These are phyloP conservation scores for Cataglyphis hispanica DNA, from an alignment of 1,140 invertebrate genomes.

Conservation along the genomic window DNA sequence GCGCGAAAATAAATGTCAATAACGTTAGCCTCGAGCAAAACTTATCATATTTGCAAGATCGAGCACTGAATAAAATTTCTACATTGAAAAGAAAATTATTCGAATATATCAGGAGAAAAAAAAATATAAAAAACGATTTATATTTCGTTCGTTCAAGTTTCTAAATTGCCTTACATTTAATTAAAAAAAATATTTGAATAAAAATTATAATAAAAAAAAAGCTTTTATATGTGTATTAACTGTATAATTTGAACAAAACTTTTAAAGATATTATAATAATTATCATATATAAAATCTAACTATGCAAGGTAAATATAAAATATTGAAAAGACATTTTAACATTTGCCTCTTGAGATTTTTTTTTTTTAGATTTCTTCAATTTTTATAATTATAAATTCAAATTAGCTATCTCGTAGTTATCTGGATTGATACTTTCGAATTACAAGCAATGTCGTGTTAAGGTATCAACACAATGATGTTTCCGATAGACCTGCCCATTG, in stretches of 20 bases:
- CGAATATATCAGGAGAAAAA: not conserved
- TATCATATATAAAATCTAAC: not conserved
- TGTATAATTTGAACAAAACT: not conserved
- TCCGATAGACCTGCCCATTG: conserved; percentile 41
- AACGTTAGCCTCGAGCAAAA: not conserved
- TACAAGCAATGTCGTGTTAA: conserved; percentile 35
- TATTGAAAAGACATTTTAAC: not conserved
- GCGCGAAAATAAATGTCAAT: conserved; percentile 58
- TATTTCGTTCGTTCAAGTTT: not conserved
- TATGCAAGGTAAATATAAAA: not conserved
- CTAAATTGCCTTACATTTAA: not conserved
- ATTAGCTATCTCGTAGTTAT: conserved; percentile 32
- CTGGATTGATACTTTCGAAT: conserved; percentile 33
- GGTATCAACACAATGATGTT: conserved; percentile 61
- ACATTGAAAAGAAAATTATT: not conserved
- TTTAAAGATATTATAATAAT: not conserved
- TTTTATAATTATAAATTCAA: not conserved
- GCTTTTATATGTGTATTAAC: not conserved
- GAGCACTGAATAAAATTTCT: not conserved
- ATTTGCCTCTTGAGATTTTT: not conserved
- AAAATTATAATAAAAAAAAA: not conserved
- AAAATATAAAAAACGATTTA: not conserved
- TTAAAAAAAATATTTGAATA: not conserved
- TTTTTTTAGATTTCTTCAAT: not conserved
- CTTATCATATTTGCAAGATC: not conserved